Evolutionary conservation across 2,888 invertebrate genomes (phyloP).

Genomic region (Metellina segmentata): DNA sequence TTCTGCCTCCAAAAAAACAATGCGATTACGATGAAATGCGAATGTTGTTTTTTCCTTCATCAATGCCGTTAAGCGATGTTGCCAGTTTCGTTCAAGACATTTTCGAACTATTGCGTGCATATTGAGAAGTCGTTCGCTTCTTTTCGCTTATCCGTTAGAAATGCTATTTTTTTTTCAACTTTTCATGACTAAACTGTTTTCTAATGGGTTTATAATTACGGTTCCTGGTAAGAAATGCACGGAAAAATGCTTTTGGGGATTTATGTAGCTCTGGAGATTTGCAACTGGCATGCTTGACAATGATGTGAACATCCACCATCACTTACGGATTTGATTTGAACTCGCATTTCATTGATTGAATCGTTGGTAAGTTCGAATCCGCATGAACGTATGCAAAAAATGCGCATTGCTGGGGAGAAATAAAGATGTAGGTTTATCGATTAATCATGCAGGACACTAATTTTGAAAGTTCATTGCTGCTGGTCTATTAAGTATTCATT

Average conservation of each 20-base stretch:
- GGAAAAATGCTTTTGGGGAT: constrained; percentile 38
- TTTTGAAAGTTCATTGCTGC: too few relatives aligned
- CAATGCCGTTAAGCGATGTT: constrained; percentile 34
- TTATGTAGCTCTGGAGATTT: not conserved
- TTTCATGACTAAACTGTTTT: constrained; percentile 50
- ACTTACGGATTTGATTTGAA: not conserved
- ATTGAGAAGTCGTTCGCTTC: constrained; percentile 48
- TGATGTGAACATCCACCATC: not conserved
- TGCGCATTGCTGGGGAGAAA: too few relatives aligned
- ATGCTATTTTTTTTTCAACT: constrained; percentile 20
- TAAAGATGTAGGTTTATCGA: too few relatives aligned
- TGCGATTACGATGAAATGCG: constrained; percentile 31
- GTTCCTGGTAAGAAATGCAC: constrained; percentile 42
- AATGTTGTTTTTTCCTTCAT: constrained; percentile 14
- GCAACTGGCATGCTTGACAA: not conserved
- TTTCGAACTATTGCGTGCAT: constrained; percentile 44
- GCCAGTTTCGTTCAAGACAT: constrained; percentile 38
- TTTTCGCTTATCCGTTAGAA: not conserved
- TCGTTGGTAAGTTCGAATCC: too few relatives aligned
- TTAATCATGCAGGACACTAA: too few relatives aligned
- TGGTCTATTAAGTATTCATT: too few relatives aligned
- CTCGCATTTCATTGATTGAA: not conserved
- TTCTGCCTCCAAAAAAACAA: constrained; percentile 25
- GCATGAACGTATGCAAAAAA: too few relatives aligned
- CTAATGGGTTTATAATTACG: constrained; percentile 69